Evolutionary conservation across 2,888 invertebrate species (phyloP), one percentile per base, ranked within the genome.

Genomic region (Oligia strigilis): DNA sequence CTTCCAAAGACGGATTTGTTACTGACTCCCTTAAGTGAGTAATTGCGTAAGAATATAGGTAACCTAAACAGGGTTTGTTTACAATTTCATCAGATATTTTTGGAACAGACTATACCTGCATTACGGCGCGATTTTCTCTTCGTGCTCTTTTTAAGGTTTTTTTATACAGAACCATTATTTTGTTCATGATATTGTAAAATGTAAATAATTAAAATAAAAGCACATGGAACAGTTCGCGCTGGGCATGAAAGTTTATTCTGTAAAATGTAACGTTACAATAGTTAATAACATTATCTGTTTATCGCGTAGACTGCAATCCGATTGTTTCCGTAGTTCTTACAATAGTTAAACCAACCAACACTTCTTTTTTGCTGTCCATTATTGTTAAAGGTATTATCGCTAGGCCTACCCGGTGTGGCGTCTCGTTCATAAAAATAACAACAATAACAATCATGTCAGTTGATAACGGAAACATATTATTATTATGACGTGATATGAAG

Each of bases 321-420:
- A 64, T 71, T 64, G 46, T 79, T 71, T 72, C 52, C 43, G 62
- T n/a, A 17, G 36, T 64, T 79, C 62, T 70, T 70, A 19, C 17
- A 58, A 19, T 65, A n/a, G 5, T 46, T 52, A 52, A 43, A 17
- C 29, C 4, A 62, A 5, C 9, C 43, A 62, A 72, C 55, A 55
- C 11, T 46, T 17, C 11, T 29, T 40, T 65, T 36, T 58, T 40
- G 19, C 23, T 46, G 23, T 2, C 9, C 11, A 11, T 79, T 43
- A 43, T 40, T 55, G 52, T 78, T 55, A 64, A 46, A 64, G 70
- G n/a, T 43, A 43, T 36, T 46, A 66, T 52, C 17, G n/a, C 29
- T 62, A 70, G 29, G 43, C n/a, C 36, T n/a, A 19, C 64, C 14
- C 64, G 62, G 43, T 46, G 40, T 43, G 52, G 36, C 52, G 55